Evolutionary conservation across 2,113 vertebrate genomes (phyloP), one percentile per base, ranked within the genome.

Genomic region (Heteronetta atricapilla): DNA sequence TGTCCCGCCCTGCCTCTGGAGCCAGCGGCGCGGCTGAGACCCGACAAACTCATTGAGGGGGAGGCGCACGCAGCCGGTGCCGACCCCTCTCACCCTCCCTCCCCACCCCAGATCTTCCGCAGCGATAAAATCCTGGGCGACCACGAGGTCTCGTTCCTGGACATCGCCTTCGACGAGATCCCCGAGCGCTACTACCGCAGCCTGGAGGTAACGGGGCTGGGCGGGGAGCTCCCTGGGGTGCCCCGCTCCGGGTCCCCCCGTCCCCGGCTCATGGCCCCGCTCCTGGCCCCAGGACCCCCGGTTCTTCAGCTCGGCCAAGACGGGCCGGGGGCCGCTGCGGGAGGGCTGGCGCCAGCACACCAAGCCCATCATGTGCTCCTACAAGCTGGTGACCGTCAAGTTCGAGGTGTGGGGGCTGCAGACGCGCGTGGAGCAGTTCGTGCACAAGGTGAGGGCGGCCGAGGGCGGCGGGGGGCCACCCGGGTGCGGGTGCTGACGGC

Each of bases 361-460:
- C 75, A 62, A 91, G 26, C 98, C 98, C 42, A 94, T 98, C 84
- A 98, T 98, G 98, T 98, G 98, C 93, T 98, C 98, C 75, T 98
- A 98, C 93, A 98, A 98, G 55, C 96, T 98, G 93, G 98, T 98
- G 52, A 97, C 93, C 20, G 98, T 98, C 92, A 97, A 98, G 91
- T 98, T 98, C 52, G 98, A 98, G 88, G 98, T 98, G 82, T 98
- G 98, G 98, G 98, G 98, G 44, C 97, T 98, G 83, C 98, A 98
- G 96, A 98, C 97, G 0, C 95, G 98, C 33, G 98, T 98, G 89
- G 98, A 98, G 62, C 98, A 98, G 76, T 98, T 98, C 4, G 97
- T 98, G 77, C 98, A 98, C 91, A 98, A 98, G 97, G 98, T 98
- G 93, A 95, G 94, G 21, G 22, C 33, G 22, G 14, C n/a, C 23